Conservation (phyloP, 1,140 invertebrate species). For the Pachypeltis micranthus region DNA sequence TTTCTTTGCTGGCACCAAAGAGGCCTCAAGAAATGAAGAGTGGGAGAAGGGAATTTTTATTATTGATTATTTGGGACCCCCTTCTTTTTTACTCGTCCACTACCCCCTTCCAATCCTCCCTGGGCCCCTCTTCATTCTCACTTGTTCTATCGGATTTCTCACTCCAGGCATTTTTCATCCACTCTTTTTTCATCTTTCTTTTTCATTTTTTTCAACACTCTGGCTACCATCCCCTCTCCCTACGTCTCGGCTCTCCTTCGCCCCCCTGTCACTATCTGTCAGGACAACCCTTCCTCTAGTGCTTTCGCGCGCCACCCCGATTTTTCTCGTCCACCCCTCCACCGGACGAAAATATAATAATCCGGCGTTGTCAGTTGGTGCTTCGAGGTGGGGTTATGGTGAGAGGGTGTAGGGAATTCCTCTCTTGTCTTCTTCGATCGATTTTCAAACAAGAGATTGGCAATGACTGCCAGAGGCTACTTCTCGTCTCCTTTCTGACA, state of each 20-base stretch:
- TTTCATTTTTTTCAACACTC: background rate
- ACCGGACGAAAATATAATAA: constrained; percentile 18
- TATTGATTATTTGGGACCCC: constrained; percentile 20
- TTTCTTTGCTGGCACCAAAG: background rate
- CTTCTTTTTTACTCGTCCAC: background rate
- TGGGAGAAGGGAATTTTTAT: constrained; percentile 15
- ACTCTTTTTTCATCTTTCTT: background rate
- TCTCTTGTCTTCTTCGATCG: background rate
- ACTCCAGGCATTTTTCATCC: background rate
- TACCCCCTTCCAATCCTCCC: background rate
- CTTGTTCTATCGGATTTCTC: constrained; percentile 14
- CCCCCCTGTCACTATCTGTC: too few species aligned
- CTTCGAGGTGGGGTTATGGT: too few species aligned
- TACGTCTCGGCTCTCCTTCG: too few species aligned
- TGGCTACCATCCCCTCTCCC: background rate
- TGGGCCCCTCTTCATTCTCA: background rate
- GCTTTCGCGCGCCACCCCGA: background rate
- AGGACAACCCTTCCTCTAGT: too few species aligned
- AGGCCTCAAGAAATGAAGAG: background rate
- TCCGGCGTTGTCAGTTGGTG: constrained; percentile 19
- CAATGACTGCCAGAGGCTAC: background rate
- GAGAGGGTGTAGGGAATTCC: too few species aligned
- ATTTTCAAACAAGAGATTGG: background rate
- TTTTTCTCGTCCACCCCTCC: background rate
- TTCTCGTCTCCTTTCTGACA: too few species aligned